Evolutionary conservation across 1,140 invertebrate species (phyloP), one percentile per base, ranked within the genome.

Genomic region (Drosophila sulfurigaster): DNA sequence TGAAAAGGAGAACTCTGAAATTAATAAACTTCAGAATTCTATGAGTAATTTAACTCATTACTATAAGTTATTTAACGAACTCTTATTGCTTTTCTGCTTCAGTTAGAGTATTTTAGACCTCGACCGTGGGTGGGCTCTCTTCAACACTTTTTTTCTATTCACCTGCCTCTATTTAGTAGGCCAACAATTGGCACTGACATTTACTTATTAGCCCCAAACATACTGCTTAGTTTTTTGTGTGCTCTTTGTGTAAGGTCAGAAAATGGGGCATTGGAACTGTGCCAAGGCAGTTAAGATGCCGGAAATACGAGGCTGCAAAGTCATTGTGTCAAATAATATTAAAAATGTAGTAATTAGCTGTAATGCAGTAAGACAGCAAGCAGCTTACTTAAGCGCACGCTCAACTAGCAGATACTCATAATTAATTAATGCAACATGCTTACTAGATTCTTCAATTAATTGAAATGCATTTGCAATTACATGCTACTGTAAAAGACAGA

Each of bases 121-220:
- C 51, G 28, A 16, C 11, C 5, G 5, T 54, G 28, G 28, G 28
- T 8, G 51, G 51, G 32, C 51, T 2, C 28, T 56, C 11, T 56
- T 30, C 6, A 8, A 7, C 5, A 25, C 20, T 25, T 25, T 54
- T 54, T 54, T 32, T n/a, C 1, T 52, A 13, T 54, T 54, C 11
- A 54, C 2, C 54, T 57, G 35, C 20, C 35, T 15, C 35, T 15
- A 7, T 6, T 2, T n/a, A 57, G 15, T 38, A 43, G 54, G 35
- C 15, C 16, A 38, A 57, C 35, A 57, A 11, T 20, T 57, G 54
- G 32, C 54, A 57, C n/a, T 57, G 54, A 57, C 35, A 57, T 41
- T 57, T 57, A 15, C 4, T 5, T 57, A 20, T 57, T 38, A 25
- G 10, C 13, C 32, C 13, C 32, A 13, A 10, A 38, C 52, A 16